A percentile compares a stretch with the other conserved stretches of the same genome.
Conservation (phyloP, 2,113 vertebrate genomes). For the Salvelinus sp. region DNA sequence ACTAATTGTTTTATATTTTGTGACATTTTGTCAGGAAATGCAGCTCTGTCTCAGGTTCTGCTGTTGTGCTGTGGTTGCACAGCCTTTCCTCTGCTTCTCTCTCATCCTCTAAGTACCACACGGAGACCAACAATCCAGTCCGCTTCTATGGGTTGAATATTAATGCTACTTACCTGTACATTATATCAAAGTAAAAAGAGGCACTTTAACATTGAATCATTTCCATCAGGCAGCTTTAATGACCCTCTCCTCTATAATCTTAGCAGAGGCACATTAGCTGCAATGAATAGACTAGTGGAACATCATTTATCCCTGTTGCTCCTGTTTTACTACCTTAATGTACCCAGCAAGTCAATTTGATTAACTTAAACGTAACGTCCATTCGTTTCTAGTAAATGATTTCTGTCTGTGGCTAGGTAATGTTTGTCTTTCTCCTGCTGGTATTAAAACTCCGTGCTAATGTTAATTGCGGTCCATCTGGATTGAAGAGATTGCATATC, state of each 20-base stretch:
- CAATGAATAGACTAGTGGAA: conserved; percentile 8
- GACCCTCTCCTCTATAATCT: neutral
- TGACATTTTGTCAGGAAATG: too few species aligned
- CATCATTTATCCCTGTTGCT: conserved; percentile 1
- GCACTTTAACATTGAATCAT: too few species aligned
- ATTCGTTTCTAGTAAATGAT: conserved; percentile 5
- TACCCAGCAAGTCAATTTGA: conserved; percentile 17
- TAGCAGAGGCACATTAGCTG: conserved; percentile 29
- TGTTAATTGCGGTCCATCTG: neutral
- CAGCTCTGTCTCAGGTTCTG: too few species aligned
- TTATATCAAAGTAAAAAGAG: neutral
- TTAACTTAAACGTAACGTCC: neutral
- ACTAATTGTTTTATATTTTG: too few species aligned
- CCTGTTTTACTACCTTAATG: neutral
- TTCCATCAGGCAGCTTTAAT: neutral
- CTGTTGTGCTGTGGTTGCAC: too few species aligned
- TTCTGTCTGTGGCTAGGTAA: neutral
- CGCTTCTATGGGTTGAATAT: neutral
- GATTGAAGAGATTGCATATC: neutral
- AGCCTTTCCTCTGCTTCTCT: too few species aligned
- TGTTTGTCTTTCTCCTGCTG: neutral
- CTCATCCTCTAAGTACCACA: neutral
- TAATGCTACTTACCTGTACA: neutral
- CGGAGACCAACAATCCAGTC: neutral
- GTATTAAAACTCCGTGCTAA: neutral